A percentile compares a stretch with the other conserved stretches of the same genome.
Conservation (phyloP, 2,888 invertebrate genomes). For the Orchesellides sinensis region DNA sequence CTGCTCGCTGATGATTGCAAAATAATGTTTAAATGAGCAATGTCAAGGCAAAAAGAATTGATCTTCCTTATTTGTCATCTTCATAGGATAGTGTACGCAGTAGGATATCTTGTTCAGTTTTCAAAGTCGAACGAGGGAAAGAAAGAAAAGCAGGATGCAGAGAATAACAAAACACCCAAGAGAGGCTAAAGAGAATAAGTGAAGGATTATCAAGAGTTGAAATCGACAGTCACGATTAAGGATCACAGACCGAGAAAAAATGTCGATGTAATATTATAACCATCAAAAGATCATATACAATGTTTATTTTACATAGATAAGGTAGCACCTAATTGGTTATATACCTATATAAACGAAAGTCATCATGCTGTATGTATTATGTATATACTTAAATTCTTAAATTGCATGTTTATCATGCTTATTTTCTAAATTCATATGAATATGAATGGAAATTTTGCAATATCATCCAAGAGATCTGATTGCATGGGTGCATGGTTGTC, state of each 20-base stretch:
- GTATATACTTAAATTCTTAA: not conserved
- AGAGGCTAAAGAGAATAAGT: not conserved
- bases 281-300: too few relatives aligned
- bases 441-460: not conserved
- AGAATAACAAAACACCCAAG: not conserved
- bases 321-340: not conserved
- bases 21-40: conserved; percentile 4
- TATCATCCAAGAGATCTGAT: too few relatives aligned
- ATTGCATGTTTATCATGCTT: too few relatives aligned
- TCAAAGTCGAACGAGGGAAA: not conserved
- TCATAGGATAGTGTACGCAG: not conserved
- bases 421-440: too few relatives aligned
- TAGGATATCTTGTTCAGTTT: conserved; percentile 6
- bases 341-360: not conserved
- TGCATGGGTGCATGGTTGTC: too few relatives aligned
- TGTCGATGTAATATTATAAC: not conserved
- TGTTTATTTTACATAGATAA: too few relatives aligned
- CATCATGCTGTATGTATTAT: not conserved
- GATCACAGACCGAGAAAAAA: not conserved
- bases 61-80: conserved; percentile 31
- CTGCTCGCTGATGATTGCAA: not conserved
- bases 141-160: conserved; percentile 21
- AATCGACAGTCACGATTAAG: conserved; percentile 48
- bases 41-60: conserved; percentile 42
- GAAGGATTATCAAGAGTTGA: conserved; percentile 36